Evolutionary conservation across 2,113 vertebrate species (phyloP), one percentile per base, ranked within the genome.

Genomic region (Charadrius vociferus): DNA sequence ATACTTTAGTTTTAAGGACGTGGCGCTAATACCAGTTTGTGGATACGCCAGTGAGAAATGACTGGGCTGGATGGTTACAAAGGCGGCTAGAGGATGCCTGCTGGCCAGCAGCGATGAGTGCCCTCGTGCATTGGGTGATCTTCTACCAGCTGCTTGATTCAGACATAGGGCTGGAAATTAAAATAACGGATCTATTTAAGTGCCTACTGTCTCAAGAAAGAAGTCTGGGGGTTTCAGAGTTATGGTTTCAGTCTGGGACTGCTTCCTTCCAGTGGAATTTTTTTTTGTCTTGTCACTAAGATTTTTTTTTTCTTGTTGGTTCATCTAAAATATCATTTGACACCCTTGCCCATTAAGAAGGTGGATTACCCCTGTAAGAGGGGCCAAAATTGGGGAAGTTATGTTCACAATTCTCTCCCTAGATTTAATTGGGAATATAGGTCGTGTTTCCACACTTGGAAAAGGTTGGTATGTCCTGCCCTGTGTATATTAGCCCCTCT

Each of bases 391-490:
- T 98, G 98, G 98, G 98, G 98, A 98, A 98, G 98, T 99, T 99
- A 99, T 99, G 98, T 99, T 99, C 99, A 99, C 99, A 99, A 99
- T 99, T 99, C 99, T 99, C 99, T 99, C 99, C 99, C 99, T 99
- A 99, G 99, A 99, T 99, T 99, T 99, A 99, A 99, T 99, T 99
- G 99, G 99, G 99, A 99, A 99, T 99, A 99, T 99, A 99, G 99
- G 99, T 99, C 99, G 99, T 99, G 99, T 99, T 99, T 99, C 99
- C 99, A 99, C 99, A 99, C 99, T 99, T 99, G 99, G 98, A 99
- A 99, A 99, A 99, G 99, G 99, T 99, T 99, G 99, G 99, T 99
- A 99, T 99, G 99, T 98, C 98, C 99, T 99, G 99, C 99, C 99
- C 99, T 99, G 99, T 99, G 99, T 99, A 99, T 99, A 98, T 99